phyloP scores from a whole-genome alignment of 2,888 invertebrate genomes.

The Calliopum simillimum region DNA sequence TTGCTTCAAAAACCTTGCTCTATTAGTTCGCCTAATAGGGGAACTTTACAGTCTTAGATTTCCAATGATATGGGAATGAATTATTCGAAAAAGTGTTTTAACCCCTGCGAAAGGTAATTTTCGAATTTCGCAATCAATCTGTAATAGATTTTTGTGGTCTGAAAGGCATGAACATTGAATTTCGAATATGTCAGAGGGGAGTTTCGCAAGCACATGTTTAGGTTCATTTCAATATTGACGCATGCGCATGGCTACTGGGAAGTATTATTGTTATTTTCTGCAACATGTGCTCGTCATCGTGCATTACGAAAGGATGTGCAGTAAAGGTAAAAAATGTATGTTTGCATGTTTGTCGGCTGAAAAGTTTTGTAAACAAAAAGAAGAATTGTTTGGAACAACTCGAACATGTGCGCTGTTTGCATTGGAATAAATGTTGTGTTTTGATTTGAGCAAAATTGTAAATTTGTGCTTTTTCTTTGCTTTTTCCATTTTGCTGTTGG shows the following conservation, averaged over 20 bases:
- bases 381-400: not conserved
- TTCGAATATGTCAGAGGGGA: not conserved
- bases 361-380: slow-evolving; percentile 9
- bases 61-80: too few species aligned
- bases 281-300: not conserved
- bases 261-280: not conserved
- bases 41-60: too few species aligned
- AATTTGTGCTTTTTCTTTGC: not conserved
- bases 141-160: too few species aligned
- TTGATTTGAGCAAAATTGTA: not conserved
- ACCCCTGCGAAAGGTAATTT: too few species aligned
- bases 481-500: not conserved
- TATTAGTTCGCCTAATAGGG: too few species aligned
- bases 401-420: not conserved
- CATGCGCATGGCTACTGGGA: not conserved
- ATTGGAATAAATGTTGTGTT: slow-evolving; percentile 4
- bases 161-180: too few species aligned
- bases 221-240: not conserved
- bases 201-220: not conserved
- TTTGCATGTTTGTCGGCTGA: not conserved
- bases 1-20: too few species aligned
- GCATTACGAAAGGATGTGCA: not conserved
- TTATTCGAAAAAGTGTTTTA: too few species aligned
- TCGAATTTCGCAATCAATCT: too few species aligned
- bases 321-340: not conserved